phyloP scores from a whole-genome alignment of 2,797 vertebrate species.

The Enteromius afrohamiltoni region DNA sequence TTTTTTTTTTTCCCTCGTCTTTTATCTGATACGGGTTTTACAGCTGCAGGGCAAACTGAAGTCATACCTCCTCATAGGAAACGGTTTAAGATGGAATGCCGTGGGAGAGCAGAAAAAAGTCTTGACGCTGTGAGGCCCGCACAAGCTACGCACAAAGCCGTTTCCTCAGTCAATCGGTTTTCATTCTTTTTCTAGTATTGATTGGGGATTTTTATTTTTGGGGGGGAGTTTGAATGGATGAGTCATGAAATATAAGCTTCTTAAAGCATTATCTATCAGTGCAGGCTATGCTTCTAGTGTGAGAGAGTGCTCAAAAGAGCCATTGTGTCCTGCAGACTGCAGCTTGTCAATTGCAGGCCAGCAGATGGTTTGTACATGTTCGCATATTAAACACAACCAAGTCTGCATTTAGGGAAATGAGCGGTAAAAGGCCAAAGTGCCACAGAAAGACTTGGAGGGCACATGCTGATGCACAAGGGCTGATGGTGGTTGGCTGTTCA shows the following conservation, averaged over 20 bases:
- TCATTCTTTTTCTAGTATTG: conserved; percentile 23
- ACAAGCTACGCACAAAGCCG: not conserved
- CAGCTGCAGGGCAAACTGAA: conserved; percentile 54
- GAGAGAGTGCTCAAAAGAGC: conserved; percentile 41
- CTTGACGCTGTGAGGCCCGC: not conserved
- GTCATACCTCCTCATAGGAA: conserved; percentile 52
- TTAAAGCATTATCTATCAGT: conserved; percentile 76
- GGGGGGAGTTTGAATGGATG: conserved; percentile 62
- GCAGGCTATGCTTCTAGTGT: conserved; percentile 46
- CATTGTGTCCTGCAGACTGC: conserved; percentile 54
- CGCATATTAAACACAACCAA: conserved; percentile 74
- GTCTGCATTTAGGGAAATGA: conserved; percentile 45
- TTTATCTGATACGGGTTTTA: conserved; percentile 55
- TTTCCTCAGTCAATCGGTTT: not conserved
- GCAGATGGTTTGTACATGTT: conserved; percentile 79
- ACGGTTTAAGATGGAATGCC: conserved; percentile 51
- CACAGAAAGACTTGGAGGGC: conserved; percentile 3
- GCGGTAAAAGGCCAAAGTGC: conserved; percentile 50
- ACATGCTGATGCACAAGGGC: conserved; percentile 21
- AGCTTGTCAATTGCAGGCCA: conserved; percentile 60
- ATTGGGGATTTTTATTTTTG: conserved; percentile 59
- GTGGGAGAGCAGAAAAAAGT: conserved; percentile 43
- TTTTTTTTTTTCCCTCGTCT: not conserved
- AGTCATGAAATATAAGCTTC: conserved; percentile 80
- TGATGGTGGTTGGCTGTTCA: conserved; percentile 39